phyloP scores from a whole-genome alignment of 2,113 vertebrate genomes.

The Syrmaticus mikado region DNA sequence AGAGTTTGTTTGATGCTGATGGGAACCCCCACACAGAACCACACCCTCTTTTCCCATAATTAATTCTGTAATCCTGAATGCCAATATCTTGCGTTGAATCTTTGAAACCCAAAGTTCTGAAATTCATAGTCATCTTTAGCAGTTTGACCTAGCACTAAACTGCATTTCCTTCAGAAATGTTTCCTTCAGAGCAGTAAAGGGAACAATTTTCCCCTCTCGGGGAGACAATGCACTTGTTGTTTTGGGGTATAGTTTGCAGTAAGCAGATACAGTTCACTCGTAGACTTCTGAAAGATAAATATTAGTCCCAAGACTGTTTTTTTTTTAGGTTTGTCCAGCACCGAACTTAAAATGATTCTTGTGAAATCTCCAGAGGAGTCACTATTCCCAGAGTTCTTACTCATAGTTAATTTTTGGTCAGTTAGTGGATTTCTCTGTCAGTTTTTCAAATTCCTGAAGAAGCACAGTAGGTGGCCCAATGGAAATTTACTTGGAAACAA shows the following conservation, averaged over 20 bases:
- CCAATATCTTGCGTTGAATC: constrained; percentile 8
- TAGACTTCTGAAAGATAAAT: constrained; percentile 18
- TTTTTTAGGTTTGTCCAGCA: constrained; percentile 45
- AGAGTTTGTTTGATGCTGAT: neutral
- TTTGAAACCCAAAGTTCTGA: constrained; percentile 10
- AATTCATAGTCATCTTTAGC: constrained; percentile 6
- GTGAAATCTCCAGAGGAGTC: constrained; percentile 17
- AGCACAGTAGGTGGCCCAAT: neutral
- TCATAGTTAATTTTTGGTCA: constrained; percentile 18
- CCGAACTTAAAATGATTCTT: neutral
- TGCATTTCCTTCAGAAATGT: neutral
- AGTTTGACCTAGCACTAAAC: neutral
- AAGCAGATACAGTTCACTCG: constrained; percentile 12
- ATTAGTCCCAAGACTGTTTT: neutral
- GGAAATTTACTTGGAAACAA: neutral
- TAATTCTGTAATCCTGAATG: constrained; percentile 17
- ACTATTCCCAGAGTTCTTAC: neutral
- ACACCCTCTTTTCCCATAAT: neutral
- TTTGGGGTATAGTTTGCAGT: constrained; percentile 25
- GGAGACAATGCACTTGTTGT: neutral
- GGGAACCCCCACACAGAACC: neutral
- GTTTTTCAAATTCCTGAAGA: constrained; percentile 11
- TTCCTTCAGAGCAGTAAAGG: neutral
- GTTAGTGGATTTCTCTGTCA: neutral
- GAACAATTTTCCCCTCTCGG: neutral